phyloP scores from a whole-genome alignment of 2,113 vertebrate genomes.

The Egretta garzetta region DNA sequence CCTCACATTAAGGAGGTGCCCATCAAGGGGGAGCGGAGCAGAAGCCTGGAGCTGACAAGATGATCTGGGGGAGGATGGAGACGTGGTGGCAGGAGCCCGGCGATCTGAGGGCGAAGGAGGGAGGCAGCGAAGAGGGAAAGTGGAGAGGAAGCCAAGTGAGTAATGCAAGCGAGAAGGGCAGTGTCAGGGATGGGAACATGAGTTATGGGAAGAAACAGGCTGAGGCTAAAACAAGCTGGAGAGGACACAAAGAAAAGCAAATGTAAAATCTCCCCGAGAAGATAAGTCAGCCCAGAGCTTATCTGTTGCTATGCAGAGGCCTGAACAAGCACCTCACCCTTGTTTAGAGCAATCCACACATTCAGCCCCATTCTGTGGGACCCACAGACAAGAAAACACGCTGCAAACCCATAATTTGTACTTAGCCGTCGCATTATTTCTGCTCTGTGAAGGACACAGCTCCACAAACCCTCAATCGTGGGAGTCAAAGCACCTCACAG shows the following conservation, averaged over 20 bases:
- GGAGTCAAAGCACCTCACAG: neutral
- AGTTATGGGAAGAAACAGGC: neutral
- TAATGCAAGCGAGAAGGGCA: neutral
- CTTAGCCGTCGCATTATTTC: neutral
- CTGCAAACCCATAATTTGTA: neutral
- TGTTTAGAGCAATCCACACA: neutral
- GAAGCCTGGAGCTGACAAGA: neutral
- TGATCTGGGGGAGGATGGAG: neutral
- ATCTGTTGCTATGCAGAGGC: conserved; percentile 25
- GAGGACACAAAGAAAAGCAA: conserved; percentile 12
- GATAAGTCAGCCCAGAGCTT: conserved; percentile 37
- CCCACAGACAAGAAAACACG: neutral
- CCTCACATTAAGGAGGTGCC: conserved; percentile 5
- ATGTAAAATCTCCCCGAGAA: neutral
- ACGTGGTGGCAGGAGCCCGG: neutral
- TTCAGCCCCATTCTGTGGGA: neutral
- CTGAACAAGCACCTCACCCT: conserved; percentile 13
- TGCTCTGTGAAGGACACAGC: neutral
- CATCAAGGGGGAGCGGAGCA: neutral
- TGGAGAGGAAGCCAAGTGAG: neutral
- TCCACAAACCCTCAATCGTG: neutral
- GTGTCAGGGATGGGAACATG: neutral
- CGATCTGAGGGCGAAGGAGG: neutral
- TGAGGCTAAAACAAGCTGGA: neutral
- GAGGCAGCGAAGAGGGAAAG: neutral